Conservation (phyloP, 2,888 invertebrate genomes). For the Lamellibrachia columna region DNA sequence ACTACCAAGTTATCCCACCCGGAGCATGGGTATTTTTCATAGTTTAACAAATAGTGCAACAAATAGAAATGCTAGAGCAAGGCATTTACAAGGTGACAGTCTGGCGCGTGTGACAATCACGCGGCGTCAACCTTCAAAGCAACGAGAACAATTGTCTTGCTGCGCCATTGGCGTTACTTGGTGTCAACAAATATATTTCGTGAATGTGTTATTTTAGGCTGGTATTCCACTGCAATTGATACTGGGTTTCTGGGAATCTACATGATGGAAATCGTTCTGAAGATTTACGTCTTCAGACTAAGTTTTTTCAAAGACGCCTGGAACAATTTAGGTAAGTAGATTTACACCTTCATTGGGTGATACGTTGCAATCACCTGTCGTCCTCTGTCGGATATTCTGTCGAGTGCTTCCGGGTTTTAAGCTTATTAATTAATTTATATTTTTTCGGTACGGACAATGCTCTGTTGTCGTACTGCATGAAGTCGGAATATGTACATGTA, state of each 20-base stretch:
- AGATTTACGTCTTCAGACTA: slow-evolving; percentile 41
- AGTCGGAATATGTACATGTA: not conserved
- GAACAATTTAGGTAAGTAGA: slow-evolving; percentile 41
- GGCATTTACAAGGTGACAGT: too few relatives aligned
- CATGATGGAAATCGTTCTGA: slow-evolving; percentile 40
- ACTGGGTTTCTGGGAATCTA: slow-evolving; percentile 43
- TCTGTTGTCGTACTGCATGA: not conserved
- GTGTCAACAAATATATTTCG: not conserved
- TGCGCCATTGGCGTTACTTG: not conserved
- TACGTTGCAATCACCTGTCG: not conserved
- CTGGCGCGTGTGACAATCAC: too few relatives aligned
- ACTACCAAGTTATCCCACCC: too few relatives aligned
- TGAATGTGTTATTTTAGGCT: slow-evolving; percentile 32
- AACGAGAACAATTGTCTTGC: too few relatives aligned
- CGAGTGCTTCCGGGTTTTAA: not conserved
- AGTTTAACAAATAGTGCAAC: too few relatives aligned
- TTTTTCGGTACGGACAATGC: not conserved
- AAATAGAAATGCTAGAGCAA: too few relatives aligned
- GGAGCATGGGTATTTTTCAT: too few relatives aligned
- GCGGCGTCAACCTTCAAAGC: too few relatives aligned
- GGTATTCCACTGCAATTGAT: slow-evolving; percentile 40
- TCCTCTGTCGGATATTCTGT: not conserved
- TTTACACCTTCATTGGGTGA: not conserved
- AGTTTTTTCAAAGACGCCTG: slow-evolving; percentile 41
- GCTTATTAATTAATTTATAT: not conserved